Percentiles rank a stretch among this genome's conserved stretches.
These are phyloP conservation scores for Hedya salicella DNA, from an alignment of 2,888 invertebrate genomes.

Conservation along the genomic window DNA sequence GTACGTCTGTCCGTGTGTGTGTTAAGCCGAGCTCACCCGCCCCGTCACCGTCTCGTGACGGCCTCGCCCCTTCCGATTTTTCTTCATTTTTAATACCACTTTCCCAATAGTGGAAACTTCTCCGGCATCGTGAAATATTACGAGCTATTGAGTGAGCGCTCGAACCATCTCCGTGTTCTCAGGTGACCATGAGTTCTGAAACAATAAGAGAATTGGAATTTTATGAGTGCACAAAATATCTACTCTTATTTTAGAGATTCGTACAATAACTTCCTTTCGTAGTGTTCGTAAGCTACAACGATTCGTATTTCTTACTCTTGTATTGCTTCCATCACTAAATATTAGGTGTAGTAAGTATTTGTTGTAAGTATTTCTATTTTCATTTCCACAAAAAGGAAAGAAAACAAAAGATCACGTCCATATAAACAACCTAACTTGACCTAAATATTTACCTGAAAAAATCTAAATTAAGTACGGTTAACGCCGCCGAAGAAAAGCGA, in stretches of 20 bases:
- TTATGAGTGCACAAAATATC: background rate
- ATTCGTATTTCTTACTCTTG: no score
- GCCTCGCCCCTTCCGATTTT: slow-evolving; percentile 58
- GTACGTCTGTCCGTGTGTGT: slow-evolving; percentile 44
- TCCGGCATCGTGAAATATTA: slow-evolving; percentile 58
- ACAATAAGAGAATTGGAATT: slow-evolving; percentile 35
- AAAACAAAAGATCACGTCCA: background rate
- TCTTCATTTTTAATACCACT: slow-evolving; percentile 68
- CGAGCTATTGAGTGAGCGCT: slow-evolving; percentile 51
- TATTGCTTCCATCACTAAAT: no score
- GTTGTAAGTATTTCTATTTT: no score
- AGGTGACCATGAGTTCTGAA: slow-evolving; percentile 53
- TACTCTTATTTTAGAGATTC: background rate
- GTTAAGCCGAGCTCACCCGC: slow-evolving; percentile 59
- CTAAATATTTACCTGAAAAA: slow-evolving; percentile 14
- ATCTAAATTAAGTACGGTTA: slow-evolving; percentile 21
- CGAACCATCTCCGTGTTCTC: slow-evolving; percentile 54
- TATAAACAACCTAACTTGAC: background rate
- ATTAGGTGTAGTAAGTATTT: no score
- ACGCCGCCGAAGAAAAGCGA: slow-evolving; percentile 24
- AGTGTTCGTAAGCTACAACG: background rate
- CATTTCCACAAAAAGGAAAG: no score
- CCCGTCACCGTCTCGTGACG: slow-evolving; percentile 68
- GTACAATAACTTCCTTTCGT: background rate
- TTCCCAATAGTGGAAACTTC: slow-evolving; percentile 58